phyloP scores from a whole-genome alignment of 2,888 invertebrate genomes.

The Xestia xanthographa region DNA sequence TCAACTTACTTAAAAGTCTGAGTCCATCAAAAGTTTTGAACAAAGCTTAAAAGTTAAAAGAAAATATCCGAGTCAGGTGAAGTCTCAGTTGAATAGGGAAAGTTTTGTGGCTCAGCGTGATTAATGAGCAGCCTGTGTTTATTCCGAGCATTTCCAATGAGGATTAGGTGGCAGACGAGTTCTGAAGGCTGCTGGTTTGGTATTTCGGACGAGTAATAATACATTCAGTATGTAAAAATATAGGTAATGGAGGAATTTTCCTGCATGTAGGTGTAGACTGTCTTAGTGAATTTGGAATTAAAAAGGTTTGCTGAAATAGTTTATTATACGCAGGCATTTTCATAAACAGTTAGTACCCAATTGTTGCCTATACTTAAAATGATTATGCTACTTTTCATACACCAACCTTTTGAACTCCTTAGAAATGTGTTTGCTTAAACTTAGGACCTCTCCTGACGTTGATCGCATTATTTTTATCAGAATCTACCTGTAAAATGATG shows the following conservation, averaged over 20 bases:
- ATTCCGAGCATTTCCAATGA: constrained; percentile 83
- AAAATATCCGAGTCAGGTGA: constrained; percentile 89
- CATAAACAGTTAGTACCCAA: too few relatives aligned
- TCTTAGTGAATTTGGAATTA: too few relatives aligned
- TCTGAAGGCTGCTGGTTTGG: constrained; percentile 56
- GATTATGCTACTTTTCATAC: too few relatives aligned
- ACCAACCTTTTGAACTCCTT: too few relatives aligned
- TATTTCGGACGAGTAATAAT: constrained; percentile 7
- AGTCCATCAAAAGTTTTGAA: constrained; percentile 89
- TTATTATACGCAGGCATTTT: too few relatives aligned
- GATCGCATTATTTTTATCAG: not conserved
- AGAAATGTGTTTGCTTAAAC: too few relatives aligned
- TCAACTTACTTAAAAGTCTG: constrained; percentile 89
- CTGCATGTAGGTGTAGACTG: too few relatives aligned
- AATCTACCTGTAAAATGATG: not conserved
- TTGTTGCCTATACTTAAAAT: too few relatives aligned
- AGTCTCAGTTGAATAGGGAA: constrained; percentile 86
- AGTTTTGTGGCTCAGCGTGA: constrained; percentile 83
- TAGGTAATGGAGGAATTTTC: too few relatives aligned
- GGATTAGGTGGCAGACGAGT: constrained; percentile 83
- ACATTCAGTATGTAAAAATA: constrained; percentile 9
- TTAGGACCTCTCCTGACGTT: too few relatives aligned
- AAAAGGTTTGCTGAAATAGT: too few relatives aligned
- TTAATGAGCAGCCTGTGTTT: constrained; percentile 87
- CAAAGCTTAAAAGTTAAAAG: constrained; percentile 90